Percentiles rank a stretch among this genome's conserved stretches.
Evolutionary conservation across 2,888 invertebrate genomes (phyloP).

Genomic region (Tridacna crocea): DNA sequence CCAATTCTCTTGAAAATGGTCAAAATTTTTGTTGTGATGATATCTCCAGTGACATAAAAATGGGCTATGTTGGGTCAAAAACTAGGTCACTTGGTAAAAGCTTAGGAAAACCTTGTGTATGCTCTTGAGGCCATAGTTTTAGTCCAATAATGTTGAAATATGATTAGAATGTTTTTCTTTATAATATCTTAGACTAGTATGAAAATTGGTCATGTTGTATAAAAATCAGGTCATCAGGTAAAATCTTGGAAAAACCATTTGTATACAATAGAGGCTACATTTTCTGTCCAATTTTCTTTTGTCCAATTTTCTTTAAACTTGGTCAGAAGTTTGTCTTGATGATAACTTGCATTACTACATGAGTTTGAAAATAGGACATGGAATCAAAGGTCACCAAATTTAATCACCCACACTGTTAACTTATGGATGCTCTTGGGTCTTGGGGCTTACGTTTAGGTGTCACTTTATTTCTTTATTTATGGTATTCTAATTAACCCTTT

Average conservation of each 20-base stretch:
- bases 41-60: neutral
- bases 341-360: neutral
- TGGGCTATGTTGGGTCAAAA: neutral
- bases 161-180: neutral
- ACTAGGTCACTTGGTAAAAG: neutral
- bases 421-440: no score
- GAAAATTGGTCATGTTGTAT: no score
- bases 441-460: no score
- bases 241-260: neutral
- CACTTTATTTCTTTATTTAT: no score
- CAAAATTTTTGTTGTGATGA: neutral
- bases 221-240: neutral
- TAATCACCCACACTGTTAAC: no score
- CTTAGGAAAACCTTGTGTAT: neutral
- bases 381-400: no score
- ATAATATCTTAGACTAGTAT: neutral
- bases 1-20: neutral
- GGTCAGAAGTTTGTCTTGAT: neutral
- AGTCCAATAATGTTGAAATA: no score
- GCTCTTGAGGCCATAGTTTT: neutral
- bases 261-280: neutral
- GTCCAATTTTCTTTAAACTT: no score
- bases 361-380: no score
- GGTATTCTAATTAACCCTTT: no score
- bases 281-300: no score